These are phyloP conservation scores for Gortyna flavago DNA, from an alignment of 2,888 invertebrate genomes.

Conservation along the genomic window DNA sequence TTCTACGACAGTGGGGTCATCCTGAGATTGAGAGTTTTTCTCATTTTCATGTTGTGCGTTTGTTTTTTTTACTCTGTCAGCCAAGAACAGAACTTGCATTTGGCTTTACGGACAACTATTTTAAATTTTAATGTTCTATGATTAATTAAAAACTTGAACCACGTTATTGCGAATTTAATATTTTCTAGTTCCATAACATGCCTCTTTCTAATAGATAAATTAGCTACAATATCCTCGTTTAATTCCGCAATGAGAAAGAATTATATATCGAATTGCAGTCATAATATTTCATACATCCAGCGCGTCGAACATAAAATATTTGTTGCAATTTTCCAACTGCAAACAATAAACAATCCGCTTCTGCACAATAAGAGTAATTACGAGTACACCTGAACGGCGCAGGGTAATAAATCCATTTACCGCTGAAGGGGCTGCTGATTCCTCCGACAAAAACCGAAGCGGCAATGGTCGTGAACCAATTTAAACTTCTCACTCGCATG, in stretches of 20 bases:
- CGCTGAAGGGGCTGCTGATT: slow-evolving; percentile 85
- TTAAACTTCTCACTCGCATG: slow-evolving; percentile 84
- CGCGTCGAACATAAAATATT: slow-evolving; percentile 56
- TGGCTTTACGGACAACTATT: neutral
- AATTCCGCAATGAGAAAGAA: slow-evolving; percentile 42
- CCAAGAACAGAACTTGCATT: neutral
- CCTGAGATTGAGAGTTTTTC: neutral
- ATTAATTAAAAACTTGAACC: neutral
- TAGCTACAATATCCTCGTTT: slow-evolving; percentile 24
- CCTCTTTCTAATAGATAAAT: slow-evolving; percentile 32
- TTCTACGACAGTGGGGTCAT: slow-evolving; percentile 14
- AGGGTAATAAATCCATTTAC: slow-evolving; percentile 87
- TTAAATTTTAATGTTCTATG: neutral
- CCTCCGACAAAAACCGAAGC: slow-evolving; percentile 83
- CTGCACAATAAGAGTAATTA: slow-evolving; percentile 84
- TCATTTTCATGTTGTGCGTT: neutral
- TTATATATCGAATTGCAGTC: slow-evolving; percentile 50
- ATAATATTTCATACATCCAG: slow-evolving; percentile 61
- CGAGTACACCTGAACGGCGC: slow-evolving; percentile 82
- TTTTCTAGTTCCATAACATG: slow-evolving; percentile 6
- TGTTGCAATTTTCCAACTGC: slow-evolving; percentile 77
- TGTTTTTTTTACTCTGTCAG: neutral
- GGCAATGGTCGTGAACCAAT: slow-evolving; percentile 80
- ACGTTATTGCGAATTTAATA: neutral
- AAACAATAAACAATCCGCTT: slow-evolving; percentile 82